phyloP scores from a whole-genome alignment of 1,140 invertebrate species.

The Dendrolimus punctatus region DNA sequence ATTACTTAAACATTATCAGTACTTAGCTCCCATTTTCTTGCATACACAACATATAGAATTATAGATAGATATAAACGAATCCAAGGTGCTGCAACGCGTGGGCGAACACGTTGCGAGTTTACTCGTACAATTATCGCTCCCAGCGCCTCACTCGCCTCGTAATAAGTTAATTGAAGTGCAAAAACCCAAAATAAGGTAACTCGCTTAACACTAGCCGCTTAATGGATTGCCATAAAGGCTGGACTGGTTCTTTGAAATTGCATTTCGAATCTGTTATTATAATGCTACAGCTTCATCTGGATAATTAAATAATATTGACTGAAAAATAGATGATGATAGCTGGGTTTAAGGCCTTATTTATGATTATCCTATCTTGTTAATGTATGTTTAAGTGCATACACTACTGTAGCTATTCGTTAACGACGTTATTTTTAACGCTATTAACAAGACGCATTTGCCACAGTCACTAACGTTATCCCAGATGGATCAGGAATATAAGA shows the following conservation, averaged over 20 bases:
- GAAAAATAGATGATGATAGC: no score
- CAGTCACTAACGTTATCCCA: no score
- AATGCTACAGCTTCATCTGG: neutral
- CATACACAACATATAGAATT: no score
- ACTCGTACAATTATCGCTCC: constrained; percentile 25
- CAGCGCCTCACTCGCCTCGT: constrained; percentile 20
- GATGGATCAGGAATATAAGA: no score
- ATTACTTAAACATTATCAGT: neutral
- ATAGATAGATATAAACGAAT: no score
- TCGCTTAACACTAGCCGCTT: constrained; percentile 31
- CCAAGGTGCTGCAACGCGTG: constrained; percentile 7
- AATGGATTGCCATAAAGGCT: constrained; percentile 18
- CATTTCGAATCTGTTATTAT: neutral
- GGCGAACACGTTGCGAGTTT: constrained; percentile 21
- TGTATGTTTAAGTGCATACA: neutral
- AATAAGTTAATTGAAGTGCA: constrained; percentile 62
- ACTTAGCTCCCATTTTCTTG: neutral
- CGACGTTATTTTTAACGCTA: no score
- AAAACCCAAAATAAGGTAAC: constrained; percentile 32
- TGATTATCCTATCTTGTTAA: no score
- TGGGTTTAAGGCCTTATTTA: no score
- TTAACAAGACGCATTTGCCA: no score
- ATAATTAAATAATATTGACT: no score
- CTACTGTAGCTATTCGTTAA: neutral
- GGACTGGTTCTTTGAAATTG: neutral